phyloP scores from a whole-genome alignment of 92 coral and sea anemone genomes.

The Porites cylindrica region DNA sequence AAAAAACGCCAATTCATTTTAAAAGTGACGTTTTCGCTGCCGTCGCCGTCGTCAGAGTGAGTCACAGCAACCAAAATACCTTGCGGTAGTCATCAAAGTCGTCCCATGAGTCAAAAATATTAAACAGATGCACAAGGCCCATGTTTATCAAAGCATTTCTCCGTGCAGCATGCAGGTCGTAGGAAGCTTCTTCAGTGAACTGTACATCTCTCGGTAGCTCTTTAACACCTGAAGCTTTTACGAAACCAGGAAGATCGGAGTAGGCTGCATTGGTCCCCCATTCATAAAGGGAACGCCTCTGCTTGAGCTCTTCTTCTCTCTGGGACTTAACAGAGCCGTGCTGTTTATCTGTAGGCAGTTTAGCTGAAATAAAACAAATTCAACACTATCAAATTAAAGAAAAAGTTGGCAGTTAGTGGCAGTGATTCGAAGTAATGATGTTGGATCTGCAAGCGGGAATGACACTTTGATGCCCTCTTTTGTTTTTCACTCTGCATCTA shows the following conservation, averaged over 20 bases:
- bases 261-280: slow-evolving; percentile 33
- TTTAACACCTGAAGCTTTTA: slow-evolving; percentile 48
- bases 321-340: slow-evolving; percentile 23
- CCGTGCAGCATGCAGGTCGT: slow-evolving; percentile 63
- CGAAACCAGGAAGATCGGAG: slow-evolving; percentile 43
- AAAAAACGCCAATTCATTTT: too few species aligned
- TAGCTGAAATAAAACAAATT: slow-evolving; percentile 1
- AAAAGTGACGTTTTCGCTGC: too few species aligned
- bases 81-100: slow-evolving; percentile 74
- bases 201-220: slow-evolving; percentile 70
- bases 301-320: slow-evolving; percentile 23
- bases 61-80: not conserved
- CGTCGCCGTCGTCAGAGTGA: too few species aligned
- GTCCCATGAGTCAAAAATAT: slow-evolving; percentile 73
- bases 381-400: too few species aligned
- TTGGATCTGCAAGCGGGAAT: too few species aligned
- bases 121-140: slow-evolving; percentile 61
- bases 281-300: slow-evolving; percentile 23
- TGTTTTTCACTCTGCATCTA: too few species aligned
- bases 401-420: not conserved
- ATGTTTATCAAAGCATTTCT: slow-evolving; percentile 57
- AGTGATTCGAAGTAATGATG: too few species aligned
- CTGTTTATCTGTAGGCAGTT: slow-evolving; percentile 43
- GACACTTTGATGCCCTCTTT: too few species aligned
- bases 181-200: slow-evolving; percentile 65